Percentiles rank a stretch among this genome's conserved stretches.
Conservation (phyloP, 2,888 invertebrate species). For the Lamproptera curius region DNA sequence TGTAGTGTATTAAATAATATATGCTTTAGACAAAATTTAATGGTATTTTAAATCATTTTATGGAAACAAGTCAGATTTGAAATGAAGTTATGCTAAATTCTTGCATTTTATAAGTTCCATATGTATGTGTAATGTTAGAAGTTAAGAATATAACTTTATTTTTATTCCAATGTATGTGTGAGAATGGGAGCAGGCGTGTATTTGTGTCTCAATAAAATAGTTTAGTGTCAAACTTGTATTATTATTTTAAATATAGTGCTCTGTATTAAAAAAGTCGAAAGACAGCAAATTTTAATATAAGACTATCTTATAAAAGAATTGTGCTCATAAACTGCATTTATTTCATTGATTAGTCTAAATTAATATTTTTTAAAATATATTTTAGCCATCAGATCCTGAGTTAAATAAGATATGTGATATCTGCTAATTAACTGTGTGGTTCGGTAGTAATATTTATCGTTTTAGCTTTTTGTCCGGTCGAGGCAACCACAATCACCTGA, state of each 20-base stretch:
- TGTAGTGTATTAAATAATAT: conserved; percentile 10
- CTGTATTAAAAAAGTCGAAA: no score
- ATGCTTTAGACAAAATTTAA: not conserved
- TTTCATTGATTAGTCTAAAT: no score
- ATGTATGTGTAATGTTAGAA: conserved; percentile 29
- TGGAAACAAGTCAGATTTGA: not conserved
- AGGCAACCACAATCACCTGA: no score
- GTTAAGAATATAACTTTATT: conserved; percentile 23
- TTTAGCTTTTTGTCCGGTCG: no score
- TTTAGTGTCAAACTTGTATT: conserved; percentile 30
- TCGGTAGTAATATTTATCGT: no score
- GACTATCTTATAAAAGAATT: no score
- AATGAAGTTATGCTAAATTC: not conserved
- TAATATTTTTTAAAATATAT: no score
- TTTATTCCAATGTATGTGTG: conserved; percentile 25
- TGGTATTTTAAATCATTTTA: not conserved
- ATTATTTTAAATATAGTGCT: conserved; percentile 21
- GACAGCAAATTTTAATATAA: no score
- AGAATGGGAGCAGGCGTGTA: conserved; percentile 56
- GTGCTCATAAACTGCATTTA: no score
- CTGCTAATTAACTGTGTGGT: no score
- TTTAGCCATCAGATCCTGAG: no score
- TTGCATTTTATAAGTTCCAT: conserved; percentile 3
- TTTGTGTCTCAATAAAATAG: conserved; percentile 44
- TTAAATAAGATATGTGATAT: no score